phyloP scores from a whole-genome alignment of 2,113 vertebrate genomes.

The Cairina moschata region DNA sequence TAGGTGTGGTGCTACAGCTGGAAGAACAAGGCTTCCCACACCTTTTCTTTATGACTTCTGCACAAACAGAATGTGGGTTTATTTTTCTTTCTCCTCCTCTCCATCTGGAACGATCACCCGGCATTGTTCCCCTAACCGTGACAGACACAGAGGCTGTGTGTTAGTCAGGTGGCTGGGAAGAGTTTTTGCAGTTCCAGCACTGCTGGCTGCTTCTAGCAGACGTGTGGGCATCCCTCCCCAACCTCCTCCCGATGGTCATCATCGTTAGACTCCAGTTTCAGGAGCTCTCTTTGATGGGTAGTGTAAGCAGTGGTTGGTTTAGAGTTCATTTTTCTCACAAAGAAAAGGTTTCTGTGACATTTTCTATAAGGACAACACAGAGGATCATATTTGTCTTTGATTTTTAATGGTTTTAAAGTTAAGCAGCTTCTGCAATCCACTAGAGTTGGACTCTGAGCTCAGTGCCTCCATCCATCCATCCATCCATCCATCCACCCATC shows the following conservation, averaged over 20 bases:
- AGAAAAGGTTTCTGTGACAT: not conserved
- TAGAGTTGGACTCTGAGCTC: accelerated
- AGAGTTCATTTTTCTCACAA: not conserved
- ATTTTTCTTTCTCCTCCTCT: constrained; percentile 20
- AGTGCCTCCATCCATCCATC: not conserved
- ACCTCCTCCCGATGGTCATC: not conserved
- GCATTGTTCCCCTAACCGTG: not conserved
- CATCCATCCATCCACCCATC: not conserved
- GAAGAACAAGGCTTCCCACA: constrained; percentile 45
- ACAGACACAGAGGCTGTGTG: not conserved
- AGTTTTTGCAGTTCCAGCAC: not conserved
- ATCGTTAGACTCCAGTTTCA: not conserved
- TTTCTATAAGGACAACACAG: not conserved
- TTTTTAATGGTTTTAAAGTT: not conserved
- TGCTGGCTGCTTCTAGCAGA: not conserved
- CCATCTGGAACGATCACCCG: constrained; percentile 9
- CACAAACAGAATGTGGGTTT: not conserved
- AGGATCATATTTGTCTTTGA: not conserved
- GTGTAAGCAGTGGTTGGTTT: accelerated
- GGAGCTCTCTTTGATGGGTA: not conserved
- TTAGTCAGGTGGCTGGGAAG: accelerated
- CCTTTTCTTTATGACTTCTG: constrained; percentile 33
- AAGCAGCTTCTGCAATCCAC: not conserved
- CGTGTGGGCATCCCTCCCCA: accelerated
- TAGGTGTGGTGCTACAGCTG: constrained; percentile 31